A percentile compares a stretch with the other conserved stretches of the same genome.
Conservation (phyloP, 1,140 invertebrate genomes). For the Phymastichus coffea region DNA sequence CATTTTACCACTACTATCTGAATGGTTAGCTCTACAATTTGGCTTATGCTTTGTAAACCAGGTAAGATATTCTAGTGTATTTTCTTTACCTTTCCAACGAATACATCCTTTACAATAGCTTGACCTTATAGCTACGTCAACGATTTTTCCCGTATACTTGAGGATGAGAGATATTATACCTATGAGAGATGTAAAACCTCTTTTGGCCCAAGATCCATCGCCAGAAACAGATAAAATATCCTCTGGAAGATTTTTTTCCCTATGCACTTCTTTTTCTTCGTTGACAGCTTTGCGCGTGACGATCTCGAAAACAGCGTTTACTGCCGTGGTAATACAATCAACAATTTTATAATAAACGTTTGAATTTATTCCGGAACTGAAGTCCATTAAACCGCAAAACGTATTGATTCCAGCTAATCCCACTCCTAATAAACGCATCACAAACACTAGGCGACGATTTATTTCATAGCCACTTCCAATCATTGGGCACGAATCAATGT, state of each 20-base stretch:
- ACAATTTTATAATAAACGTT: not conserved
- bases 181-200: constrained; percentile 35
- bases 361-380: too few species aligned
- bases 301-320: not conserved
- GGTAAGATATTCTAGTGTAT: constrained; percentile 16
- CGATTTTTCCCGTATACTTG: constrained; percentile 33
- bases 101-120: constrained; percentile 31
- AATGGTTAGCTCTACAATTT: constrained; percentile 30
- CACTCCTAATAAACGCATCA: too few species aligned
- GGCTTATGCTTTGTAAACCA: constrained; percentile 30
- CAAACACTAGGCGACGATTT: too few species aligned
- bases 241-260: too few species aligned
- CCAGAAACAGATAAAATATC: constrained; percentile 32
- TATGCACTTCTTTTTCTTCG: not conserved
- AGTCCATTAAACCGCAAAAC: not conserved
- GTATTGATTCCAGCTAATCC: not conserved
- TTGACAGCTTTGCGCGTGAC: too few species aligned
- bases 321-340: not conserved
- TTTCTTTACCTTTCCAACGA: constrained; percentile 21
- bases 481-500: not conserved
- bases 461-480: too few species aligned
- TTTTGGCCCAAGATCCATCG: constrained; percentile 34
- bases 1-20: constrained; percentile 30
- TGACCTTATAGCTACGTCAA: constrained; percentile 30
- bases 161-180: constrained; percentile 31